phyloP scores from a whole-genome alignment of 2,113 vertebrate species.

The Australoheros scitulus region DNA sequence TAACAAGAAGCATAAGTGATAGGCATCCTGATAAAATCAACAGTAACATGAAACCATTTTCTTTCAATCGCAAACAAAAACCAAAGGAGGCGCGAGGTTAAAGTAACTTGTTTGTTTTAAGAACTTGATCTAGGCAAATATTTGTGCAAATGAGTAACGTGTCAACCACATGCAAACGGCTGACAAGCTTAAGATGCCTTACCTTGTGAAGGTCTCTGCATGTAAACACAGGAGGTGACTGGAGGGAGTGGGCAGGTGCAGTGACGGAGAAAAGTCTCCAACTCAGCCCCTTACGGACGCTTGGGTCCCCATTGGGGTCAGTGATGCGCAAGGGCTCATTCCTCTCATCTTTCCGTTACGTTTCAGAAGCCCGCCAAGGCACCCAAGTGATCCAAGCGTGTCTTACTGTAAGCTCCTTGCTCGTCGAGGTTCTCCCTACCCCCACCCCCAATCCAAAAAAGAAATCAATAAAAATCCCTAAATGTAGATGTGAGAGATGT shows the following conservation, averaged over 20 bases:
- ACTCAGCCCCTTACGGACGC: constrained; percentile 34
- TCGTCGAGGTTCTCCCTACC: constrained; percentile 64
- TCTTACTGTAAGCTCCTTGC: constrained; percentile 68
- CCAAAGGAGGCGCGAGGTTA: neutral
- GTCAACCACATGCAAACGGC: neutral
- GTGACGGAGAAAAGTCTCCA: constrained; percentile 80
- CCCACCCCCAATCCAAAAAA: neutral
- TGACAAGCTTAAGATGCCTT: constrained; percentile 16
- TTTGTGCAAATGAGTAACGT: neutral
- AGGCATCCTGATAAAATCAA: neutral
- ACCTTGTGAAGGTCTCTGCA: constrained; percentile 46
- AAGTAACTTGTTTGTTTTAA: neutral
- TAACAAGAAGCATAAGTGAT: neutral
- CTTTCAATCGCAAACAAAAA: neutral
- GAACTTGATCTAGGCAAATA: neutral
- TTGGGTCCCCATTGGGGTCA: constrained; percentile 74
- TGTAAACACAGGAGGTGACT: constrained; percentile 30
- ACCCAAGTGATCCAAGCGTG: constrained; percentile 53
- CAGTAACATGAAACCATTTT: neutral
- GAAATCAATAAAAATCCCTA: constrained; percentile 53
- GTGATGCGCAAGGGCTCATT: constrained; percentile 78
- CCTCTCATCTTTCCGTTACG: constrained; percentile 81
- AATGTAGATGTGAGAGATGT: constrained; percentile 75
- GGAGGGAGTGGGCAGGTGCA: constrained; percentile 85
- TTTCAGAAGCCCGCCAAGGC: constrained; percentile 60